Evolutionary conservation across 2,797 vertebrate genomes (phyloP).

Genomic region (Tadarida brasiliensis): DNA sequence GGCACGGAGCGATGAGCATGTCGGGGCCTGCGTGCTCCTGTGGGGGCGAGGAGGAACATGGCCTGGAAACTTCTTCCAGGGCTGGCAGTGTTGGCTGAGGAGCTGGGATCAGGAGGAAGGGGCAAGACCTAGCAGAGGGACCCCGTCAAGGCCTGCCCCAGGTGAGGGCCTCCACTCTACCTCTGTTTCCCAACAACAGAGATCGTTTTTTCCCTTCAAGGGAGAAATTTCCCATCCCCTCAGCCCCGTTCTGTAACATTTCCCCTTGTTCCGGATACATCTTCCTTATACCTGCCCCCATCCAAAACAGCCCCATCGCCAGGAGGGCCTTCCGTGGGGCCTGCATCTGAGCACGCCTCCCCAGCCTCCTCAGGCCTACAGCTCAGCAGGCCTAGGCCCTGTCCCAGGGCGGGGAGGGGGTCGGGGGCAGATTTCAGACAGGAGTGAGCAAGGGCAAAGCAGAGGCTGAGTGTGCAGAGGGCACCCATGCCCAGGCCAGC

Average conservation of each 20-base stretch:
- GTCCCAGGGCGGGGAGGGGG: not conserved
- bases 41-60: not conserved
- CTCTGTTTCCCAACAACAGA: not conserved
- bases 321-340: not conserved
- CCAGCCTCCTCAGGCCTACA: not conserved
- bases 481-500: not conserved
- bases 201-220: not conserved
- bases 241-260: not conserved
- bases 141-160: not conserved
- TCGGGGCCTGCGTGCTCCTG: constrained; percentile 16
- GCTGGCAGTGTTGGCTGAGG: not conserved
- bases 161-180: not conserved
- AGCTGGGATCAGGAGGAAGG: not conserved
- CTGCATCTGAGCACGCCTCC: not conserved
- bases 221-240: not conserved
- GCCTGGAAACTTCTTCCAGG: constrained; percentile 59
- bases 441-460: not conserved
- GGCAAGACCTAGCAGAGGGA: not conserved
- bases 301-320: not conserved
- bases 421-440: not conserved
- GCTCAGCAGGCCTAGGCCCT: not conserved
- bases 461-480: too few relatives aligned
- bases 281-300: not conserved
- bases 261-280: not conserved
- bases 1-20: not conserved